Conservation (phyloP, 2,113 vertebrate genomes). For the Otus sunia region DNA sequence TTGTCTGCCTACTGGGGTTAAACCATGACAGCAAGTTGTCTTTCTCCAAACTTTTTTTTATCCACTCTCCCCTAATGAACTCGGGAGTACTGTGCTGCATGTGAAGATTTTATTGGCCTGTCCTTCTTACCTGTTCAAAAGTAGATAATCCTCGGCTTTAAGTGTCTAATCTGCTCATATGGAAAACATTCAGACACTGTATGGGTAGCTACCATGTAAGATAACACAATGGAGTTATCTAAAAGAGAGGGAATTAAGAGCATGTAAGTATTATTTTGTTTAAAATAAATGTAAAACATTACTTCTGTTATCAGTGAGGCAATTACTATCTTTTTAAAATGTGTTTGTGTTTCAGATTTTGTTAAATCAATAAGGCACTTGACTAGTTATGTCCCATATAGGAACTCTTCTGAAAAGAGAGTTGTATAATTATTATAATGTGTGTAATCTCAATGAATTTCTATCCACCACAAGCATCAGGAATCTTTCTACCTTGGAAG, state of each 20-base stretch:
- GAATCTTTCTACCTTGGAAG: background rate
- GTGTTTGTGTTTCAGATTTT: background rate
- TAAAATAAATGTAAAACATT: background rate
- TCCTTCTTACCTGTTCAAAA: background rate
- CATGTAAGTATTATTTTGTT: background rate
- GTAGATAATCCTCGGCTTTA: background rate
- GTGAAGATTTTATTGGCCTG: background rate
- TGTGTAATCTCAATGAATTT: background rate
- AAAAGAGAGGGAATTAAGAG: background rate
- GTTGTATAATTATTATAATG: background rate
- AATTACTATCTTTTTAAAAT: background rate
- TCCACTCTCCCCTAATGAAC: background rate
- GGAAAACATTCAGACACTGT: background rate
- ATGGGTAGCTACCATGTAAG: background rate
- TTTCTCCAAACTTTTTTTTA: background rate
- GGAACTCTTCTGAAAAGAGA: background rate
- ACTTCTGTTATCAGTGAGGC: background rate
- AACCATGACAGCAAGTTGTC: background rate
- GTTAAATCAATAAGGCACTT: background rate
- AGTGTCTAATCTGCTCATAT: background rate
- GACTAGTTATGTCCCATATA: background rate
- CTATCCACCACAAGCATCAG: background rate
- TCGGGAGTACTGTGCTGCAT: background rate
- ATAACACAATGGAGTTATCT: background rate
- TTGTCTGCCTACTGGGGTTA: background rate